Evolutionary conservation across 1,140 invertebrate species (phyloP), one percentile per base, ranked within the genome.

Genomic region (Ctenoplectra terminalis): DNA sequence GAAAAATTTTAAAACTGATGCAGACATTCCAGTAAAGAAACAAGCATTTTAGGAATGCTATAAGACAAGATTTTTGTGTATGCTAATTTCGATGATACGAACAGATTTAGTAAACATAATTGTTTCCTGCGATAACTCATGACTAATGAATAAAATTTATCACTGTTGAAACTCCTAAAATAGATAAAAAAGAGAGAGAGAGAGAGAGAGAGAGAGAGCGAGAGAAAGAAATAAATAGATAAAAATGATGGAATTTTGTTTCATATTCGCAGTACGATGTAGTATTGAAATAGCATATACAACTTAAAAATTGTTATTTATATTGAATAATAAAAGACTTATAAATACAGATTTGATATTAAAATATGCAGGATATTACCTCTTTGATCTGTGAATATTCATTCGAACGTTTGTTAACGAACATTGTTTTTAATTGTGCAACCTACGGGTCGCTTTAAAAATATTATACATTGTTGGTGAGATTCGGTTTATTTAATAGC

Each of bases 1-100:
- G 54, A 75, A 78, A 23, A 80, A 88, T 50, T 83, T 90, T 29
- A 31, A 69, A 48, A 64, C 17, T 15, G 17, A 58, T 5, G 40
- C 23, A 7, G 50, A 63, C 9, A 52, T 67, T 34, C n/a, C 50
- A 37, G 13, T 2, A 13, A 56, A 58, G 3, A 67, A 73, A 40
- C 43, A 50, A 13, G n/a, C 31, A 7, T 56, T n/a, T 48, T 54
- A 66, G 7, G 29, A 34, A 29, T 46, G 34, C 46, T 31, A 46
- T 15, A 34, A 60, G 0, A 9, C 1, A 43, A 20, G 7, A 48
- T 20, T 69, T 31, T 52, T 34, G 2, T 11, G 20, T 23, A 52
- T 9, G 2, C 9, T 6, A 60, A 31, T 60, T n/a, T 31, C 15
- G 4, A 29, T 7, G 26, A 63, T 26, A 61, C 1, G 60, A 63